Base-by-base conservation (phyloP, 2,797 vertebrate species). In the Molossus alvarezi region DNA sequence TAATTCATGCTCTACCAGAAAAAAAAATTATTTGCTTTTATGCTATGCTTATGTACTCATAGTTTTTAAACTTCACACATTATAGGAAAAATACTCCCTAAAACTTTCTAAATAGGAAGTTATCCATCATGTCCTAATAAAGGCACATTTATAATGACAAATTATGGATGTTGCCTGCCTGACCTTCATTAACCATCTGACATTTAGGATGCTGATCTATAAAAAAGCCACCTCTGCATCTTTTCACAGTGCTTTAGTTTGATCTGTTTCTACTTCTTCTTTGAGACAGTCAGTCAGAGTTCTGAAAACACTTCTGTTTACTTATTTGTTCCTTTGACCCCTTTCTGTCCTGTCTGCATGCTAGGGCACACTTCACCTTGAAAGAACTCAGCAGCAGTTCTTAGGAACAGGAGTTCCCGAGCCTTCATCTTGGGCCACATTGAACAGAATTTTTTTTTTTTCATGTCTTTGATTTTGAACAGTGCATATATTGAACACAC, bases 181-280 rank as follows among this genome's bases (percentile, higher is more conserved):
- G 84, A 57, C 89, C 92, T 97, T 67, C 95, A 92, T 95, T 95
- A 95, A 88, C 93, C 96, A 96, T 58, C 86, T 96, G 86, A 27
- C 87, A 85, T 60, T 92, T 95, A 86, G 58, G 92, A 82, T n/a
- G 33, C 9, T 91, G 21, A 88, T 97, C 94, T 88, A 73, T 95
- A 89, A 87, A 97, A 97, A 95, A 96, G 75, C 11, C 11, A 89
- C 29, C 25, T 90, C 58, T n/a, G 69, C 91, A 92, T 93, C 79
- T 95, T 60, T 65, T 20, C 13, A 94, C 93, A 93, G 86, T 75
- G n/a, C 6, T 90, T 83, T 75, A 25, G 33, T 97, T 96, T 97
- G 41, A 92, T 97, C 80, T 96, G 33, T 84, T 95, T 97, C 96
- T 71, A 90, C 86, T 82, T 14, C 89, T 83, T 18, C 15, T 95